phyloP scores from a whole-genome alignment of 2,797 vertebrate genomes.

The Nannoperca australis region DNA sequence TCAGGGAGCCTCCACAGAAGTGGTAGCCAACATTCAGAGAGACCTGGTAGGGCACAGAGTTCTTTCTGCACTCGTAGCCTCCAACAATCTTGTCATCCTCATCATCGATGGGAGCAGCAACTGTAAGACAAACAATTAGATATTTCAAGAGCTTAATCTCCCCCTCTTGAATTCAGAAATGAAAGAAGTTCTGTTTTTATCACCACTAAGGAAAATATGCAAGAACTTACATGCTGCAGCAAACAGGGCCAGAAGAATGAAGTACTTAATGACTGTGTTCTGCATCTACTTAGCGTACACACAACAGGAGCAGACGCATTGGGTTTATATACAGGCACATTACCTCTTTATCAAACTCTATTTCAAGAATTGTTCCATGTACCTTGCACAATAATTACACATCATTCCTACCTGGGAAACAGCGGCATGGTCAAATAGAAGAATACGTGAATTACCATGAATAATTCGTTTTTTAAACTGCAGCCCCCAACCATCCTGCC shows the following conservation, averaged over 20 bases:
- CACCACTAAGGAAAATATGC: not conserved
- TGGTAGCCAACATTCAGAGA: conserved; percentile 81
- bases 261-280: conserved; percentile 67
- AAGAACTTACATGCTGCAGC: conserved; percentile 62
- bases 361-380: conserved; percentile 49
- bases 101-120: conserved; percentile 78
- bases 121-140: conserved; percentile 34
- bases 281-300: conserved; percentile 15
- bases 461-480: not conserved
- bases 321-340: conserved; percentile 45
- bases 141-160: not conserved
- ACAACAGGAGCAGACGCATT: not conserved
- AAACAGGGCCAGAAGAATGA: conserved; percentile 57
- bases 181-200: not conserved
- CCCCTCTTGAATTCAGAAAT: not conserved
- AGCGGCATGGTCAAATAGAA: conserved; percentile 48
- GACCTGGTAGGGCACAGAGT: conserved; percentile 82
- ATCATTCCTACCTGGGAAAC: conserved; percentile 73
- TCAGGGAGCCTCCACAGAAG: conserved; percentile 85
- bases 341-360: conserved; percentile 50
- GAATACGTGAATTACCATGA: not conserved
- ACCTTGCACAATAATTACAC: conserved; percentile 41
- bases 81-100: conserved; percentile 85
- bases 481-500: not conserved
- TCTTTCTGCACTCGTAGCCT: conserved; percentile 80